Evolutionary conservation across 2,797 vertebrate species (phyloP).

Genomic region (Erethizon dorsatum): DNA sequence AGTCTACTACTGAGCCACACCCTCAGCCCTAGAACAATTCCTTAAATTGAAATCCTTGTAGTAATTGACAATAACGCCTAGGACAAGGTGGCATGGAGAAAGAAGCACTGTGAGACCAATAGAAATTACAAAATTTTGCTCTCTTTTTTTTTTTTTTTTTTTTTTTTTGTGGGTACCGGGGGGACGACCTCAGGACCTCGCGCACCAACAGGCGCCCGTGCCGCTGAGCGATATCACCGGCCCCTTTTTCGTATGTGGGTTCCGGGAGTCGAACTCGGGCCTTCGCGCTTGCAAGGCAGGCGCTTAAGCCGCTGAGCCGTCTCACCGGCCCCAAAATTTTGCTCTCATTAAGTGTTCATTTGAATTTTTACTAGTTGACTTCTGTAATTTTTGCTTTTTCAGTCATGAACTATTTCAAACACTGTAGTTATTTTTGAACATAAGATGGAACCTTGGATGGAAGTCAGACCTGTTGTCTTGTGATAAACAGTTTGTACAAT

Average conservation of each 20-base stretch:
- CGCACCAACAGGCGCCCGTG: too few relatives aligned
- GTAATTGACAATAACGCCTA: background rate
- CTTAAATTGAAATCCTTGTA: slow-evolving; percentile 15
- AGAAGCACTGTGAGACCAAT: background rate
- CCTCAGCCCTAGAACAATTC: background rate
- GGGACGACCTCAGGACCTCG: too few relatives aligned
- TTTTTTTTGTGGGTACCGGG: too few relatives aligned
- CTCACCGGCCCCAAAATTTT: too few relatives aligned
- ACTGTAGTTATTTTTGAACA: background rate
- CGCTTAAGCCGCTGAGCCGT: too few relatives aligned
- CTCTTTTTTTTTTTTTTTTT: too few relatives aligned
- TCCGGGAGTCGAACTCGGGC: too few relatives aligned
- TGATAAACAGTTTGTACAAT: background rate
- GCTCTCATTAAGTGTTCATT: background rate
- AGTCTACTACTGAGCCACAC: background rate
- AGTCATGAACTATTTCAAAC: slow-evolving; percentile 8
- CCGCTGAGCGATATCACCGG: too few relatives aligned
- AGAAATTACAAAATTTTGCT: slow-evolving; percentile 16
- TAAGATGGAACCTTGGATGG: background rate
- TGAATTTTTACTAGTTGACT: background rate
- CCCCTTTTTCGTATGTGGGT: too few relatives aligned
- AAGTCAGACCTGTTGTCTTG: slow-evolving; percentile 2
- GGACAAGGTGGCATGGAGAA: background rate
- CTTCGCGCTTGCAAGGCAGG: too few relatives aligned
- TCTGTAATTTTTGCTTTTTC: slow-evolving; percentile 22